These are phyloP conservation scores for Aporophyla nigra DNA, from an alignment of 2,888 invertebrate genomes.

Conservation along the genomic window DNA sequence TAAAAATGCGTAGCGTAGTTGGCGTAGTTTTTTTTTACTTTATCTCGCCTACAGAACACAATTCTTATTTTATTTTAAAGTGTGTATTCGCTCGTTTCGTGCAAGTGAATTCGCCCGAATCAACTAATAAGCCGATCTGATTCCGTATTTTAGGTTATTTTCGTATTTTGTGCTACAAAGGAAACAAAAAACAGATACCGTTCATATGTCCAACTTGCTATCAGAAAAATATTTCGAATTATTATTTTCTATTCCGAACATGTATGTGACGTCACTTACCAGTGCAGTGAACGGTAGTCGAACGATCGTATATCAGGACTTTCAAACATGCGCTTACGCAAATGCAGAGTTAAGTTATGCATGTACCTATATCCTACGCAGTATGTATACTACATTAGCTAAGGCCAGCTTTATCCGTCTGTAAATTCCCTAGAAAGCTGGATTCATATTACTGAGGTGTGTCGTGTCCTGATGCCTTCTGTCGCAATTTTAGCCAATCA, in stretches of 20 bases:
- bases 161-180: conserved; percentile 20
- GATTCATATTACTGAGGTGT: too few species aligned
- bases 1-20: too few species aligned
- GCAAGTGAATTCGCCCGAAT: too few species aligned
- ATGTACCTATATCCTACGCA: conserved; percentile 7
- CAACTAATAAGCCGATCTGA: background rate
- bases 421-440: too few species aligned
- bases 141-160: conserved; percentile 47
- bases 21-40: too few species aligned
- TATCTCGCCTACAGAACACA: too few species aligned
- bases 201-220: background rate
- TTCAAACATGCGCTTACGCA: conserved; percentile 48
- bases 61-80: too few species aligned
- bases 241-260: conserved; percentile 9
- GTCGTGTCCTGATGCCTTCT: too few species aligned
- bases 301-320: conserved; percentile 24
- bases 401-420: background rate
- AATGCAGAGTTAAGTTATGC: conserved; percentile 5
- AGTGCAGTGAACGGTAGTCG: conserved; percentile 30
- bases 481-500: too few species aligned
- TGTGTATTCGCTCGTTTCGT: too few species aligned
- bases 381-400: background rate
- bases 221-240: conserved; percentile 15
- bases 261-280: conserved; percentile 28
- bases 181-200: conserved; percentile 28